phyloP scores from a whole-genome alignment of 2,113 vertebrate genomes.

The Thalassoma bifasciatum region DNA sequence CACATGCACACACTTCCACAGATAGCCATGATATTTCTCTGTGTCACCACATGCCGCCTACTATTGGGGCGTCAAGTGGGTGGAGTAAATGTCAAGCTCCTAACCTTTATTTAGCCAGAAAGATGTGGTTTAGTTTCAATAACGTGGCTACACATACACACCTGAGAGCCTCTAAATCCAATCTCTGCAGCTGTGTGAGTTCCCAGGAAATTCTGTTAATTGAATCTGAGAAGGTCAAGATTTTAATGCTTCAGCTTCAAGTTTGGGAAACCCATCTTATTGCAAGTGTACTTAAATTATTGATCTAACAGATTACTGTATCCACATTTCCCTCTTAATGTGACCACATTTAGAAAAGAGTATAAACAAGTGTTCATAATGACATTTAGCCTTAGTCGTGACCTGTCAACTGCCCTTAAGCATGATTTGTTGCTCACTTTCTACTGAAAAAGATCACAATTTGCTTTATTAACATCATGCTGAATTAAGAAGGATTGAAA shows the following conservation, averaged over 20 bases:
- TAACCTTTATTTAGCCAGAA: slow-evolving; percentile 55
- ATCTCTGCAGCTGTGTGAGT: neutral
- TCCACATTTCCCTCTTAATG: no score
- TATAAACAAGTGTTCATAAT: no score
- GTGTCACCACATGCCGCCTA: slow-evolving; percentile 49
- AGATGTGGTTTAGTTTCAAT: slow-evolving; percentile 33
- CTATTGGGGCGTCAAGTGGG: slow-evolving; percentile 42
- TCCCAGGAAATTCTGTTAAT: neutral
- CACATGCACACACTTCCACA: slow-evolving; percentile 8
- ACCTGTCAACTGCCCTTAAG: no score
- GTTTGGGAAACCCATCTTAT: no score
- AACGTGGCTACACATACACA: slow-evolving; percentile 18
- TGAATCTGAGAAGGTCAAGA: neutral
- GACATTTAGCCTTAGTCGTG: no score
- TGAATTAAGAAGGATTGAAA: no score
- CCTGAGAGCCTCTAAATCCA: neutral
- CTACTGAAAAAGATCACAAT: no score
- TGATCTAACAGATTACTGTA: no score
- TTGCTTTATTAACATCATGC: no score
- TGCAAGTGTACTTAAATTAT: no score
- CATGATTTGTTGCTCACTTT: no score
- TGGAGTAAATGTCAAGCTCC: slow-evolving; percentile 68
- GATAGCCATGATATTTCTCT: slow-evolving; percentile 64
- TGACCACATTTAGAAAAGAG: no score
- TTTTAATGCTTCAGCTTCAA: neutral